These are phyloP conservation scores for Plodia interpunctella DNA, from an alignment of 1,140 invertebrate species.

Conservation along the genomic window DNA sequence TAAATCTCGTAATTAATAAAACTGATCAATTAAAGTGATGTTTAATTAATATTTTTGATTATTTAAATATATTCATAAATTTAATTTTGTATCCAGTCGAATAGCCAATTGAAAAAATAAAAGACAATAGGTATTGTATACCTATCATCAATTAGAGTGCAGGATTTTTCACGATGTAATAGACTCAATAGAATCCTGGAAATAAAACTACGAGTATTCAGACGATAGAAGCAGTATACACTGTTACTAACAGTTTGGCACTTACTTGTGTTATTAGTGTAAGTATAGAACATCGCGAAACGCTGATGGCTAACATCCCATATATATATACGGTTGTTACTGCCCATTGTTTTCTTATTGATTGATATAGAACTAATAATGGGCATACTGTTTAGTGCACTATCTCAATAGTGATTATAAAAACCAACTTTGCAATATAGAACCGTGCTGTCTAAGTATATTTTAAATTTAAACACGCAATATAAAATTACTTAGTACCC, in stretches of 20 bases:
- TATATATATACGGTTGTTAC: constrained; percentile 1
- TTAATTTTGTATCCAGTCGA: no score
- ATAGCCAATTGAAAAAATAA: no score
- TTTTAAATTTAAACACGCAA: no score
- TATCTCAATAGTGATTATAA: background rate
- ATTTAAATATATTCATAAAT: no score
- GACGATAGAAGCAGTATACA: background rate
- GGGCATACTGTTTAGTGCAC: background rate
- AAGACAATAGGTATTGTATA: no score
- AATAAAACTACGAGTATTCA: background rate
- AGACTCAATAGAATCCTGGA: background rate
- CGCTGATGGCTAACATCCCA: background rate
- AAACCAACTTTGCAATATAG: background rate
- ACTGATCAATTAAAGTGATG: no score
- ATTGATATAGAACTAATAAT: background rate
- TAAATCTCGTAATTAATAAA: no score
- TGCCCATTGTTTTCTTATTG: constrained; percentile 7
- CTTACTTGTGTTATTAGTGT: background rate
- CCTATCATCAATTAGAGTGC: no score
- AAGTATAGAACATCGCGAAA: background rate
- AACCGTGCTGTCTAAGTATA: no score
- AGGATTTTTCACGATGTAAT: no score
- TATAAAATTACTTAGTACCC: no score
- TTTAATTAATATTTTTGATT: no score
- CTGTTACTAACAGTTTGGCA: background rate